phyloP scores from a whole-genome alignment of 1,140 invertebrate genomes.

The Drosophila sechellia region DNA sequence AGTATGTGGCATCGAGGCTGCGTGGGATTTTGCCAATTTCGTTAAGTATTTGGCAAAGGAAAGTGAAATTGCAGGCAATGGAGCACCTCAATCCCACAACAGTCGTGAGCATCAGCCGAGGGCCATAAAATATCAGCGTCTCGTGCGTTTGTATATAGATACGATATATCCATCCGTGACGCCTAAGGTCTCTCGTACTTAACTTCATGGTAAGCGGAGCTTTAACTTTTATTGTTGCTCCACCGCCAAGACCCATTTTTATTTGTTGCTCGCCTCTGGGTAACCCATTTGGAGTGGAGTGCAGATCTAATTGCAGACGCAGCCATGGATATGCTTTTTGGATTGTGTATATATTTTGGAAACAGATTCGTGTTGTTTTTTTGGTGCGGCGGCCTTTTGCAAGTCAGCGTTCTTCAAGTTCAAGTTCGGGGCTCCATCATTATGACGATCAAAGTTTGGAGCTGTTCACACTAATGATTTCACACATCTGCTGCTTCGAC shows the following conservation, averaged over 20 bases:
- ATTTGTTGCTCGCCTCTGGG: conserved; percentile 69
- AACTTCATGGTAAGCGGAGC: conserved; percentile 71
- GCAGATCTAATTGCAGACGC: conserved; percentile 70
- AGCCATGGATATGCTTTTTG: conserved; percentile 48
- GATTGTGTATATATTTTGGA: conserved; percentile 22
- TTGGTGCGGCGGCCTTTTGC: conserved; percentile 39
- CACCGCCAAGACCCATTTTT: conserved; percentile 53
- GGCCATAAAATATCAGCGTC: conserved; percentile 9
- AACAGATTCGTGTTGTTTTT: conserved; percentile 21
- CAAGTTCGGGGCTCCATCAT: conserved; percentile 62
- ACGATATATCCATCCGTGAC: conserved; percentile 19
- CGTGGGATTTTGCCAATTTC: conserved; percentile 60
- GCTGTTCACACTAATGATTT: conserved; percentile 76
- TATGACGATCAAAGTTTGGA: conserved; percentile 66
- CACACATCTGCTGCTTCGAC: conserved; percentile 47
- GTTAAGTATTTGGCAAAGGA: conserved; percentile 41
- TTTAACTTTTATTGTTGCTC: conserved; percentile 44
- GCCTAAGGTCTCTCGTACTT: conserved; percentile 64
- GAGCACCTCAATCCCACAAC: conserved; percentile 31
- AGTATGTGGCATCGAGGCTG: conserved; percentile 39
- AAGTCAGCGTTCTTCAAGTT: conserved; percentile 69
- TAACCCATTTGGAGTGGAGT: conserved; percentile 53
- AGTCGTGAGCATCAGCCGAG: conserved; percentile 17
- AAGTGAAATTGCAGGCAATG: conserved; percentile 73
- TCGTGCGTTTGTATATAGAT: not conserved